Evolutionary conservation across 2,888 invertebrate genomes (phyloP), one percentile per base, ranked within the genome.

Genomic region (Scaptodrosophila latifasciaeformis): DNA sequence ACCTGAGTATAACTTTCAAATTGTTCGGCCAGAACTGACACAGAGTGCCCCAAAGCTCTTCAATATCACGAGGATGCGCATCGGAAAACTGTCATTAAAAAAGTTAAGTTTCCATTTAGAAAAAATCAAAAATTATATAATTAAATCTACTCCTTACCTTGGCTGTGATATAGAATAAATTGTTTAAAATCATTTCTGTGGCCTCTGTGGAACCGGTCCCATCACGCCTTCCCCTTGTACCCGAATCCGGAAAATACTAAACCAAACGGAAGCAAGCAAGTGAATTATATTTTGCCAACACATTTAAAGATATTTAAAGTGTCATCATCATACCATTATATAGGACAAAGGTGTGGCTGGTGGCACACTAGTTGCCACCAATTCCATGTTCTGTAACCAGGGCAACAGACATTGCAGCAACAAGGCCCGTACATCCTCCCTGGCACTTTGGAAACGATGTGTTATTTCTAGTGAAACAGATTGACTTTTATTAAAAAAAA

Each of bases 151-250:
- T 40, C 21, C 77, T 83, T 88, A 95, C 95, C 92, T 96, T 96
- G 2, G 96, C 95, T 4, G 99, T 99, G 76, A 99, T 94, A 87
- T 98, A 99, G 87, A 99, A 96, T 15, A 99, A 91, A 88, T 99
- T 99, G 87, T 99, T 99, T 61, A 99, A 90, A 44, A 99, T 96
- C 96, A 99, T 97, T 88, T 99, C 99, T 0, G 99, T 99, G n/a
- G 99, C 99, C 87, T 99, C 98, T 0, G 95, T 95, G 0, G 97
- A 97, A 37, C 99, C 99, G 90, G 99, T 97, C 0, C 99, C 99
- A 85, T 97, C 97, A 47, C 95, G 91, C 13, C 94, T 89, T 3
- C 89, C 88, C 49, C 93, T 90, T 34, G 92, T 90, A 1, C 92
- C 90, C 90, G 78, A 89, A 71, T 77, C 90, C 59, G 88, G 90